phyloP scores from a whole-genome alignment of 2,113 vertebrate species.

The Nipponia nippon region DNA sequence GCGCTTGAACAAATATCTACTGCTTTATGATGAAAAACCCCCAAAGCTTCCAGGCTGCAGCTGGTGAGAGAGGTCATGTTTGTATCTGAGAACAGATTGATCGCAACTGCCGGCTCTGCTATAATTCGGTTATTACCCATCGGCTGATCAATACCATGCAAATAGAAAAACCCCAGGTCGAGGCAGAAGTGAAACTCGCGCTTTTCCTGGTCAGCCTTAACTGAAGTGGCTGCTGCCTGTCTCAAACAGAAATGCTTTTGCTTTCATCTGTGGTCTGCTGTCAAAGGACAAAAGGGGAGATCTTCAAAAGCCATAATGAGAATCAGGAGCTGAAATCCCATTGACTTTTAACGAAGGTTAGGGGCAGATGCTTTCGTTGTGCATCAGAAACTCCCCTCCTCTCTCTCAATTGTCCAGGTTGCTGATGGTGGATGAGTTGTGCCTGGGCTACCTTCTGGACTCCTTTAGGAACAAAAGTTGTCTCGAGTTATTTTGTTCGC shows the following conservation, averaged over 20 bases:
- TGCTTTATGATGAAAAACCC: background rate
- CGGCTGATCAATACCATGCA: fast-evolving
- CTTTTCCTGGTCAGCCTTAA: background rate
- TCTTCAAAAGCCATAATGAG: background rate
- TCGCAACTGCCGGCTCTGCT: fast-evolving
- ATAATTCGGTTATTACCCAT: background rate
- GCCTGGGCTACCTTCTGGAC: background rate
- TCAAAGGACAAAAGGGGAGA: background rate
- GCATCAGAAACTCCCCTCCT: background rate
- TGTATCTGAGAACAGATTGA: background rate
- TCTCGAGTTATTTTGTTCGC: background rate
- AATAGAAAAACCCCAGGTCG: background rate
- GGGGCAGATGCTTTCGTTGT: background rate
- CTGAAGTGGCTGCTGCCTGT: background rate
- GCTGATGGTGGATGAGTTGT: background rate
- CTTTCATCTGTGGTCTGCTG: background rate
- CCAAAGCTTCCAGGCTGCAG: background rate
- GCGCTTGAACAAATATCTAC: background rate
- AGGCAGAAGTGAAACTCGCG: fast-evolving
- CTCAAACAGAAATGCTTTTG: background rate
- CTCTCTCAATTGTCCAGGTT: background rate
- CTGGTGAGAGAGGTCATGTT: background rate
- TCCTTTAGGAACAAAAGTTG: background rate
- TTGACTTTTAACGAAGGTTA: slow-evolving; percentile 34
- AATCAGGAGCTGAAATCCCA: background rate